Evolutionary conservation across 2,888 invertebrate species (phyloP), one percentile per base, ranked within the genome.

Genomic region (Agapostemon virescens): DNA sequence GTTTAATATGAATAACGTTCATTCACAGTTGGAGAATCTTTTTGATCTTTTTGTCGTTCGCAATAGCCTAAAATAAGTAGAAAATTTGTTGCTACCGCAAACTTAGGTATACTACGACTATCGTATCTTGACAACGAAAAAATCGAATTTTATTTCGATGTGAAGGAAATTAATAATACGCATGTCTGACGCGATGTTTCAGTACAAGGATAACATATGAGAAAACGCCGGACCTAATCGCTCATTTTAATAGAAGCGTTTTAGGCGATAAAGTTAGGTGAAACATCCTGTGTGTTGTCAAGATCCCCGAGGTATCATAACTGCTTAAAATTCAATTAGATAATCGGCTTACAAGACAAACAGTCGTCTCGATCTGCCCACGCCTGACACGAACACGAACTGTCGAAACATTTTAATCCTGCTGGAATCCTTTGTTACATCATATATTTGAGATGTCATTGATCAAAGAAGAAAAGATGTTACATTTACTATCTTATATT

Each of bases 321-420:
- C 36, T 63, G 63, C n/a, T 63, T 36, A 63, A 63, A 36, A 63
- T 36, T 58, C 30, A 58, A 30, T 58, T 30, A 58, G 45, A 45
- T 68, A 49, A 68, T 49, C 68, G 33, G 30, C n/a, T 68, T 68
- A 68, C 67, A 67, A 42, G 42, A 30, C 45, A 49, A 49, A 30
- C 42, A 33, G 15, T 45, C 30, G 30, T n/a, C 45, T n/a, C 45
- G 30, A 30, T 68, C 68, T 33, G 30, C 20, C 45, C 30, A 45
- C 33, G 33, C 30, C 20, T 6, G 9, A 30, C 26, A 36, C 36
- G n/a, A 33, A 69, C 15, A 52, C 52, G 33, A 69, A 33, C 49
- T 17, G 23, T 52, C 52, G 15, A 52, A 36, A 69, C n/a, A 49
- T 49, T 49, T 49, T n/a, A 49, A 49, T 49, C 49, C 49, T n/a